These are phyloP conservation scores for Parotia lawesii DNA, from an alignment of 2,113 vertebrate genomes.

Conservation along the genomic window DNA sequence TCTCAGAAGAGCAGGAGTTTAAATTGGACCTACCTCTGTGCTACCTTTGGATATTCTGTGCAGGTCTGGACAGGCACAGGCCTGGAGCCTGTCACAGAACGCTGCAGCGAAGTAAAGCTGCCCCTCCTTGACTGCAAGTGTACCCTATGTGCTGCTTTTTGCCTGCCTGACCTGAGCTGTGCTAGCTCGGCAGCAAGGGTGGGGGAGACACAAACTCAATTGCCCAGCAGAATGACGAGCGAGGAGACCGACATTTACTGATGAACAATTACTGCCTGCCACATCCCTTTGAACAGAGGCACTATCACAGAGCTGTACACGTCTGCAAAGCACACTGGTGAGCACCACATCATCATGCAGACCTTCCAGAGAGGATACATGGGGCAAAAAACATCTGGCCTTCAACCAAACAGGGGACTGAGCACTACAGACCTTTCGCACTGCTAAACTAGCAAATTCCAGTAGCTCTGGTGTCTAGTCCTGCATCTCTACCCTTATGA, in stretches of 20 bases:
- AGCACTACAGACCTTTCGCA: background rate
- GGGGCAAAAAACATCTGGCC: background rate
- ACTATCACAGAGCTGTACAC: background rate
- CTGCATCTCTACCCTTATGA: background rate
- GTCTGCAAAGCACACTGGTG: background rate
- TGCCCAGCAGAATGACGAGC: background rate
- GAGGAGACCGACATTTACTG: background rate
- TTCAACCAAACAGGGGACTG: background rate
- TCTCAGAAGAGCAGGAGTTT: background rate
- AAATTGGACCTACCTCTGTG: background rate
- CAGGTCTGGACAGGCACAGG: background rate
- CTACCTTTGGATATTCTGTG: background rate
- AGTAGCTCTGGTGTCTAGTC: background rate
- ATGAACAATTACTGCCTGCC: background rate
- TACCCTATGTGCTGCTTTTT: accelerated
- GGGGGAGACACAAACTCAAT: background rate
- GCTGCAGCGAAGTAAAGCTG: background rate
- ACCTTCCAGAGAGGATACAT: background rate
- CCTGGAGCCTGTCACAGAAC: background rate
- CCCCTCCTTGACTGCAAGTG: background rate
- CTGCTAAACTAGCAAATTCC: background rate
- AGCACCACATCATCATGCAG: background rate
- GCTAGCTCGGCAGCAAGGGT: background rate
- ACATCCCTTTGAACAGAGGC: background rate
- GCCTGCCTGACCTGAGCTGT: background rate